Conservation (phyloP, 1,140 invertebrate genomes). For the Drosophila arawakana region DNA sequence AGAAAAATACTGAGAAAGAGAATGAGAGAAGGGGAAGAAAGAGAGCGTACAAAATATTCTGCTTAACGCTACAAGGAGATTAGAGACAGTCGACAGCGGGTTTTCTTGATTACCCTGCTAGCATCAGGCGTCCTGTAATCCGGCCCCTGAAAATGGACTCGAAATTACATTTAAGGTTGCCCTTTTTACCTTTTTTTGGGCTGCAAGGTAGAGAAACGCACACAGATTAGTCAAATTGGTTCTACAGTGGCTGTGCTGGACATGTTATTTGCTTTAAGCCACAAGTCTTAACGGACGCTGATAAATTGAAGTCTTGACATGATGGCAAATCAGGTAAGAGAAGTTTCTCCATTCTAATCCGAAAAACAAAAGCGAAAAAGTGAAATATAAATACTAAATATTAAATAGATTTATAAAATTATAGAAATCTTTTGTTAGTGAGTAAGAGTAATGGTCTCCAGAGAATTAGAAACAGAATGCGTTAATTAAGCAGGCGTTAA, state of each 20-base stretch:
- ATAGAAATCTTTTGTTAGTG: not conserved
- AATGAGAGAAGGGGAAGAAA: too few relatives aligned
- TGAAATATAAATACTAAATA: not conserved
- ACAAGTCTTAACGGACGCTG: slow-evolving; percentile 20
- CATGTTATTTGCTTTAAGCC: slow-evolving; percentile 48
- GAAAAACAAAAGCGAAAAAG: not conserved
- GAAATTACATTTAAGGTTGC: slow-evolving; percentile 23
- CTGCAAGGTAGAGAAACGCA: not conserved
- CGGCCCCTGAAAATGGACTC: slow-evolving; percentile 26
- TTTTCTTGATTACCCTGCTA: slow-evolving; percentile 20
- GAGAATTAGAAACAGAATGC: slow-evolving; percentile 49
- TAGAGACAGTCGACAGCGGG: slow-evolving; percentile 1
- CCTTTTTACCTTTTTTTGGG: slow-evolving; percentile 33
- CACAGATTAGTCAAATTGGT: slow-evolving; percentile 71
- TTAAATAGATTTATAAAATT: too few relatives aligned
- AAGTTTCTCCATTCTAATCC: not conserved
- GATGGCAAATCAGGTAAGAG: not conserved
- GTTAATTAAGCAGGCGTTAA: slow-evolving; percentile 58
- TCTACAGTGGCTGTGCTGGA: slow-evolving; percentile 49
- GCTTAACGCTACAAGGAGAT: slow-evolving; percentile 29
- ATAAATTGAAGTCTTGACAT: slow-evolving; percentile 39
- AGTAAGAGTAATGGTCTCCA: slow-evolving; percentile 13
- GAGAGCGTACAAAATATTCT: slow-evolving; percentile 1
- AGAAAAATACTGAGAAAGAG: too few relatives aligned
- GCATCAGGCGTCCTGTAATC: slow-evolving; percentile 27